Evolutionary conservation across 2,888 invertebrate genomes (phyloP), one percentile per base, ranked within the genome.

Genomic region (Neoascia interrupta): DNA sequence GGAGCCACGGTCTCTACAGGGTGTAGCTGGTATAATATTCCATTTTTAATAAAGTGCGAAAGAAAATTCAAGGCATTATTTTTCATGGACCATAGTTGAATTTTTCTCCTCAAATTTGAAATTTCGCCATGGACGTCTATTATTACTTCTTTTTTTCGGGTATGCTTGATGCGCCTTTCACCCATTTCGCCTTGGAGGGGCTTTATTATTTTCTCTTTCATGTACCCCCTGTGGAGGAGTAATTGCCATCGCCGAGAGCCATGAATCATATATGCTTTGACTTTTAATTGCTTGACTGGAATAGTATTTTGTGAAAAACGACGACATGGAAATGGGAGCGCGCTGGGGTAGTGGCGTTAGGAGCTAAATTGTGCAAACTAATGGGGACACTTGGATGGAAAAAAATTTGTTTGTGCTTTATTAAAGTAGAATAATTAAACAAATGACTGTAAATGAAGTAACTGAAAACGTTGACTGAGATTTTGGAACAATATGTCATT

Each of bases 271-370:
- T 58, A 34, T 34, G 43, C 21, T 34, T 34, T 23, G 43, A 31
- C 43, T 43, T 34, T 45, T 58, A 58, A 43, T 58, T 45, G 58
- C 43, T 58, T 34, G 56, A 34, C 31, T 58, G 6, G 8, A 41
- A 16, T 41, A 10, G 5, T 23, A 6, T 45, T 43, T 43, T 58
- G 21, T 58, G 21, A 19, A 39, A 39, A 13, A 56, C 19, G 31
- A 39, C 26, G 18, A 11, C 31, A 19, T 8, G 11, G 23, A 18
- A 13, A n/a, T 6, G n/a, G n/a, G 28, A 15, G 19, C 5, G 13
- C 26, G 41, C 18, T n/a, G 15, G n/a, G 19, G 43, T 13, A 18
- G 26, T 18, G 39, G 31, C n/a, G 43, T 43, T 23, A 19, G n/a
- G n/a, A 6, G 26, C 39, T 19, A 21, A 56, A 43, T 43, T 56